phyloP scores from a whole-genome alignment of 2,888 invertebrate genomes.

The Papilio protenor region DNA sequence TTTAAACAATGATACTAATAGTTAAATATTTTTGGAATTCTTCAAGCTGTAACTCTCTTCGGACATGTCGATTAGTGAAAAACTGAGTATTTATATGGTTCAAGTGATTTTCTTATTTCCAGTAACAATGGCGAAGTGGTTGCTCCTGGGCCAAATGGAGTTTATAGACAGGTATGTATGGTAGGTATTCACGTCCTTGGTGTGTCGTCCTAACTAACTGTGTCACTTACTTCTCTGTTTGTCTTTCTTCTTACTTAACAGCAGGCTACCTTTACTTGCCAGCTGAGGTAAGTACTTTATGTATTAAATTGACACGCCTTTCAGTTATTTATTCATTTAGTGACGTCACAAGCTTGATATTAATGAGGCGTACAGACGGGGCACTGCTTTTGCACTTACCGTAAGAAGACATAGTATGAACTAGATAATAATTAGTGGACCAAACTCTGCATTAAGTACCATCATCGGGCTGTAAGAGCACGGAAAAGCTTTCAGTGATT shows the following conservation, averaged over 20 bases:
- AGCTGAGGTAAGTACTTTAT: background rate
- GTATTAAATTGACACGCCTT: background rate
- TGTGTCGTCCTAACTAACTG: slow-evolving; percentile 15
- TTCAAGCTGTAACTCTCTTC: no score
- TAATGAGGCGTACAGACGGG: background rate
- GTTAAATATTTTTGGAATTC: no score
- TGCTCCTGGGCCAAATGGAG: slow-evolving; percentile 58
- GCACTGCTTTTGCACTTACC: background rate
- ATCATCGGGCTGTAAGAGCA: background rate
- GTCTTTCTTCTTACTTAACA: slow-evolving; percentile 6
- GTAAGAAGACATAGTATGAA: background rate
- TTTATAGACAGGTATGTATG: slow-evolving; percentile 62
- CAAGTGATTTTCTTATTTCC: slow-evolving; percentile 42
- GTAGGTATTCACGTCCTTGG: slow-evolving; percentile 3
- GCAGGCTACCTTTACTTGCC: background rate
- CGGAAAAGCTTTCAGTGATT: background rate
- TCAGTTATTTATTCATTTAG: background rate
- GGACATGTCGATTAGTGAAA: background rate
- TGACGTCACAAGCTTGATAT: background rate
- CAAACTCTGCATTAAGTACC: no score
- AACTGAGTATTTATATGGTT: background rate
- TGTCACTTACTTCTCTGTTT: slow-evolving; percentile 16
- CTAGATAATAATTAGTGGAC: background rate
- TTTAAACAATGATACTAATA: background rate
- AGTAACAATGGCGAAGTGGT: slow-evolving; percentile 58